A percentile compares a stretch with the other conserved stretches of the same genome.
Conservation (phyloP, 2,113 vertebrate species). For the Prochilodus magdalenae region DNA sequence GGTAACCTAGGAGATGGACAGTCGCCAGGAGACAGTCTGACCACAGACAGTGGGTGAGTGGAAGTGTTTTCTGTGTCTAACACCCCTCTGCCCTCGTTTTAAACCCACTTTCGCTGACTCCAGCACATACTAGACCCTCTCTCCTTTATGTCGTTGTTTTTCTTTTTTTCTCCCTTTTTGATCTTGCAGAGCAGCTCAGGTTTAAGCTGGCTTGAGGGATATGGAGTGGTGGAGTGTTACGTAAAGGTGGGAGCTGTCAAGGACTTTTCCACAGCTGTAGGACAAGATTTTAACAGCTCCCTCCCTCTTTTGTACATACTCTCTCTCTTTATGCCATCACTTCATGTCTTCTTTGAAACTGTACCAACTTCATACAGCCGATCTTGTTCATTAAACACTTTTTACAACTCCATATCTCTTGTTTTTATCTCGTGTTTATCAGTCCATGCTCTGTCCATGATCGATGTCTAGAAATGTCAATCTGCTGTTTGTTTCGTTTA, state of each 20-base stretch:
- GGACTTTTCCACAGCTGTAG: conserved; percentile 51
- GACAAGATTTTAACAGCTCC: conserved; percentile 20
- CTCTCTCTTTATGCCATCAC: conserved; percentile 21
- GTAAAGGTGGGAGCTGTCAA: conserved; percentile 56
- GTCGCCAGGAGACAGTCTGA: conserved; percentile 78
- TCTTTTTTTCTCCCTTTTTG: conserved; percentile 26
- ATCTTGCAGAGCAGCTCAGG: conserved; percentile 24
- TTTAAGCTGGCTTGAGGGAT: conserved; percentile 48
- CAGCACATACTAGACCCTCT: not conserved
- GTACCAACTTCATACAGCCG: not conserved
- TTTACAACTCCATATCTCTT: conserved; percentile 1
- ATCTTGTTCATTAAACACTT: not conserved
- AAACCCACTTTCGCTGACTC: not conserved
- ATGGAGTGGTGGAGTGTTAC: conserved; percentile 45
- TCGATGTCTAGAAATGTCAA: conserved; percentile 55
- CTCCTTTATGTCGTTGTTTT: conserved; percentile 25
- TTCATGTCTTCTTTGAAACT: not conserved
- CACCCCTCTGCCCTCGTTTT: not conserved
- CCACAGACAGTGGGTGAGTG: conserved; percentile 88
- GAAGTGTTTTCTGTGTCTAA: conserved; percentile 20
- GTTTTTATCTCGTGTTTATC: conserved; percentile 15
- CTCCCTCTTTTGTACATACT: conserved; percentile 11
- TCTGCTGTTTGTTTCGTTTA: conserved; percentile 58
- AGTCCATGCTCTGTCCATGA: conserved; percentile 38
- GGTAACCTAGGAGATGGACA: conserved; percentile 78